A percentile compares a stretch with the other conserved stretches of the same genome.
Evolutionary conservation across 2,888 invertebrate species (phyloP).

Genomic region (Amphipoea lucens): DNA sequence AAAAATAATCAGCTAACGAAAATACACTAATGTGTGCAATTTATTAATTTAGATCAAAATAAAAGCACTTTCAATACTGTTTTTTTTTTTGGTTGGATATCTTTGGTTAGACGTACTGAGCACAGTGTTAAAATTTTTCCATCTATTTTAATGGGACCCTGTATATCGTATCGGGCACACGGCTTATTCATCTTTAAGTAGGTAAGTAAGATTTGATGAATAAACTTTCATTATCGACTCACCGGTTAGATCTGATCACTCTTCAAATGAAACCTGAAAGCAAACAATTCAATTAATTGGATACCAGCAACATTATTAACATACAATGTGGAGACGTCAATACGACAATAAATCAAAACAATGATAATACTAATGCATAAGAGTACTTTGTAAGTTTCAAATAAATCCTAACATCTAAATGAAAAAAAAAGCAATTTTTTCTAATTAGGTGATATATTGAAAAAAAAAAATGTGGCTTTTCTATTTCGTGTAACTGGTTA

Average conservation of each 20-base stretch:
- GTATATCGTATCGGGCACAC: not conserved
- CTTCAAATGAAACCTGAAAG: slow-evolving; percentile 55
- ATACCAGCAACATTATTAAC: not conserved
- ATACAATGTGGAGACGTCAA: not conserved
- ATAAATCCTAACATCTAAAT: not conserved
- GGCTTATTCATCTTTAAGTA: not conserved
- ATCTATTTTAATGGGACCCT: too few species aligned
- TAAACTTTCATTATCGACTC: slow-evolving; percentile 24
- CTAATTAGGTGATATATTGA: too few species aligned
- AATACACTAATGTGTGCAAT: too few species aligned
- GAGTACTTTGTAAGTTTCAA: not conserved
- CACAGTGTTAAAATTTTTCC: too few species aligned
- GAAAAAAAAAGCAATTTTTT: too few species aligned
- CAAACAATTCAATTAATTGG: slow-evolving; percentile 38
- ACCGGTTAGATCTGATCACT: slow-evolving; percentile 49
- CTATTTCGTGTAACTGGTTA: too few species aligned
- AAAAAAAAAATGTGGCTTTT: too few species aligned
- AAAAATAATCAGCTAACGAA: too few species aligned
- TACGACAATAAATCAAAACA: not conserved
- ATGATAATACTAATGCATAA: not conserved
- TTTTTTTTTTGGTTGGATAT: too few species aligned
- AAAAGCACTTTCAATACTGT: too few species aligned
- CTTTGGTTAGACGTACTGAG: too few species aligned
- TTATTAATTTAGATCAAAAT: too few species aligned
- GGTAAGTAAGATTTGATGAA: not conserved